These are phyloP conservation scores for Scomber japonicus DNA, from an alignment of 2,113 vertebrate species.

Conservation along the genomic window DNA sequence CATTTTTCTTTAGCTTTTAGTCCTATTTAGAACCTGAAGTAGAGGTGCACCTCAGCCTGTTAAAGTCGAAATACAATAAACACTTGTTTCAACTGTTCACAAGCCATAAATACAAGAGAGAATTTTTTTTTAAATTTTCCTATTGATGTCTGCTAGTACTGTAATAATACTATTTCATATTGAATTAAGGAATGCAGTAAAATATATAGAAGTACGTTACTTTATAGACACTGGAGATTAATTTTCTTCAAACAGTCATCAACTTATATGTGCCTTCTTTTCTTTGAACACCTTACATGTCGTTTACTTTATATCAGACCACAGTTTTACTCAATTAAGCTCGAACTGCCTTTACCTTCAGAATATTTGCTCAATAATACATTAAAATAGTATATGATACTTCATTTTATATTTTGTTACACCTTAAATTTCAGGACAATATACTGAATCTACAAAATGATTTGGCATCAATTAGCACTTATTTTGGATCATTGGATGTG, in stretches of 20 bases:
- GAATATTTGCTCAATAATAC: background rate
- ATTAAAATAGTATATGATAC: background rate
- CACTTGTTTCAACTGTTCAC: no score
- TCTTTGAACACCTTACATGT: no score
- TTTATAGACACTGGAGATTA: background rate
- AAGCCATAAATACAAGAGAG: no score
- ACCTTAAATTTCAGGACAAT: background rate
- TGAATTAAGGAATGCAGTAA: background rate
- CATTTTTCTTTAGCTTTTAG: no score
- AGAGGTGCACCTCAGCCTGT: no score
- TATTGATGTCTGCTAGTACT: background rate
- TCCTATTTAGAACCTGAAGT: no score
- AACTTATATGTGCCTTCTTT: background rate
- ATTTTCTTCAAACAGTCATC: background rate
- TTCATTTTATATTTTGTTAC: background rate
- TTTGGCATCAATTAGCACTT: constrained; percentile 6
- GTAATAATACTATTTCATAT: background rate
- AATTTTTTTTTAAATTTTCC: no score
- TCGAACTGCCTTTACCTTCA: background rate
- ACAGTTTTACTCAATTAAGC: background rate
- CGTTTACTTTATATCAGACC: background rate
- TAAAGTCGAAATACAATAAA: no score
- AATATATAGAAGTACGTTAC: background rate
- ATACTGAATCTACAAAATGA: background rate
- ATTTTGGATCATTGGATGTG: constrained; percentile 13